These are phyloP conservation scores for Melitaea cinxia DNA, from an alignment of 1,140 invertebrate species.

Conservation along the genomic window DNA sequence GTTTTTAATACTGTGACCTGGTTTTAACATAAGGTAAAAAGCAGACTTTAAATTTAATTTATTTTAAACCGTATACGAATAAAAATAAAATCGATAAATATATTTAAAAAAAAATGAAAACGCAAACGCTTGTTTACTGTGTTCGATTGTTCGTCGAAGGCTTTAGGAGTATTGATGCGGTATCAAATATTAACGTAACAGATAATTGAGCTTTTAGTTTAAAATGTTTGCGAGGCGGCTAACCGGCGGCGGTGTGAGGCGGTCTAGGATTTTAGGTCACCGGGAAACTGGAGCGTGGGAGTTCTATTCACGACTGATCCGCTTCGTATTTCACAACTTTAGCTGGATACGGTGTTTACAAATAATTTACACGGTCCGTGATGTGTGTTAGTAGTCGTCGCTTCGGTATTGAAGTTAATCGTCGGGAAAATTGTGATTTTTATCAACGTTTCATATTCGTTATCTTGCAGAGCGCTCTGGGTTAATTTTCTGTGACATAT, in stretches of 20 bases:
- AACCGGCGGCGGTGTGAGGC: conserved; percentile 2
- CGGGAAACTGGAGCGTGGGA: conserved; percentile 35
- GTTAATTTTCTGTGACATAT: background rate
- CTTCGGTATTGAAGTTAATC: background rate
- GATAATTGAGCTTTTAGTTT: conserved; percentile 16
- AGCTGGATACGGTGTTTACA: conserved; percentile 19
- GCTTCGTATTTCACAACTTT: conserved; percentile 16
- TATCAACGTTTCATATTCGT: background rate
- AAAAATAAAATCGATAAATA: background rate
- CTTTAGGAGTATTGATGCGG: background rate
- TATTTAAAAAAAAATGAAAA: background rate
- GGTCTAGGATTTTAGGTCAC: conserved; percentile 32
- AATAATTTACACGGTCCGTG: conserved; percentile 8
- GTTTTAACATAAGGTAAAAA: background rate
- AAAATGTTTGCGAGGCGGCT: conserved; percentile 18
- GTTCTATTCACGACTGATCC: conserved; percentile 25
- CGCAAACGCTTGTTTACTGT: background rate
- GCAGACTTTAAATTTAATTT: background rate
- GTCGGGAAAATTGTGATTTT: background rate
- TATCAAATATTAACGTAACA: conserved; percentile 1
- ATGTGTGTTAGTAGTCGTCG: background rate
- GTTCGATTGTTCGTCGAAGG: background rate
- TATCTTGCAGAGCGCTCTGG: background rate
- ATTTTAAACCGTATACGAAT: background rate
- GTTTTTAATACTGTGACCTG: conserved; percentile 3